A percentile compares a stretch with the other conserved stretches of the same genome.
Evolutionary conservation across 2,113 vertebrate species (phyloP).

Genomic region (Nesospiza acunhae): DNA sequence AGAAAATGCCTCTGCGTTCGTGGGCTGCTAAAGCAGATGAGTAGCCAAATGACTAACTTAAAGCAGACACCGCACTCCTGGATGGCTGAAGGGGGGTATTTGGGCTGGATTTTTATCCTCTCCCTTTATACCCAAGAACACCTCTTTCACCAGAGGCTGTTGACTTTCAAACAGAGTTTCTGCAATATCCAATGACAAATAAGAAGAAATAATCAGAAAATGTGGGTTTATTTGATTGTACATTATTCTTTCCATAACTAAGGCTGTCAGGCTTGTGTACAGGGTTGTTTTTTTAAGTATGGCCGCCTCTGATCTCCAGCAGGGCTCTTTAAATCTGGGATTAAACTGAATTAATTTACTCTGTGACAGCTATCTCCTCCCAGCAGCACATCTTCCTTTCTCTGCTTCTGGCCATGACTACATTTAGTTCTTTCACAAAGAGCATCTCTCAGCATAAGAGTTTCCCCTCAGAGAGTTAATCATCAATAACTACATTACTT

Average conservation of each 20-base stretch:
- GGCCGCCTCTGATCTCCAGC: background rate
- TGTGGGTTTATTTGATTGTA: background rate
- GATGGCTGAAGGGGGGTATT: background rate
- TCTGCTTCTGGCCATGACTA: background rate
- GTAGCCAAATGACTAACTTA: conserved; percentile 37
- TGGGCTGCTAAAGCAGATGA: conserved; percentile 15
- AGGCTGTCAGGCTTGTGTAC: background rate
- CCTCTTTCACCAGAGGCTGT: background rate
- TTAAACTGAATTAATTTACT: background rate
- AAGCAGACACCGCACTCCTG: background rate
- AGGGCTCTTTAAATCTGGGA: background rate
- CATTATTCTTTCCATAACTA: background rate
- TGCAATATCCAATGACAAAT: background rate
- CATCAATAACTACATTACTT: background rate
- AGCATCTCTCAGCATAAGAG: background rate
- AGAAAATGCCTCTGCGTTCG: background rate
- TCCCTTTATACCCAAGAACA: background rate
- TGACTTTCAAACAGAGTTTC: background rate
- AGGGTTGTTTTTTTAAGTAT: accelerated
- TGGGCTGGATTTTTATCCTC: background rate
- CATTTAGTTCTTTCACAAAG: background rate
- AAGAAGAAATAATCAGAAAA: background rate
- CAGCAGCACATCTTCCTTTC: background rate
- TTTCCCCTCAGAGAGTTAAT: background rate
- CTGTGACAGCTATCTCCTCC: background rate